phyloP scores from a whole-genome alignment of 2,113 vertebrate genomes.

The Petroica traversi region DNA sequence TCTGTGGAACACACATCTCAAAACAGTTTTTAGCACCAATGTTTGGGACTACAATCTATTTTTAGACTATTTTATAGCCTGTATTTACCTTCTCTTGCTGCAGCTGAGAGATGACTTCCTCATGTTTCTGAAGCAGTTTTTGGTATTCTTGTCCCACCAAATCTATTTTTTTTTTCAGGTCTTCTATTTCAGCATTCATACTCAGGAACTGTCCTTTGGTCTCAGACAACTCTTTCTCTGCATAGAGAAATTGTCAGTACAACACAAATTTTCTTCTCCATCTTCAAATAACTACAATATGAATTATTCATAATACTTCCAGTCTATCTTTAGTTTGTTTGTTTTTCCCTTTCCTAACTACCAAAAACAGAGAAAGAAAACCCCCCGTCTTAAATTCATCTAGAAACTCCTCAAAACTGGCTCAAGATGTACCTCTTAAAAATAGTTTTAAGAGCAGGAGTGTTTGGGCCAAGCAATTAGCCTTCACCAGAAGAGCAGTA shows the following conservation, averaged over 20 bases:
- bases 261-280: neutral
- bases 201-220: conserved; percentile 66
- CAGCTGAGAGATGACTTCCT: conserved; percentile 68
- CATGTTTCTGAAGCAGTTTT: conserved; percentile 75
- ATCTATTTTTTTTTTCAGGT: conserved; percentile 70
- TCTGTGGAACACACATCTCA: neutral
- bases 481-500: neutral
- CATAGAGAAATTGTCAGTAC: neutral
- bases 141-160: conserved; percentile 66
- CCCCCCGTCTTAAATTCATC: neutral
- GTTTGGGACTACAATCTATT: neutral
- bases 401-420: neutral
- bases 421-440: fast-evolving
- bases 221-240: conserved; percentile 62
- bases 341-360: neutral
- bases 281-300: neutral
- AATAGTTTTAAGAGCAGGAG: neutral
- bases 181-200: conserved; percentile 75
- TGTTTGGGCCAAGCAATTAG: neutral
- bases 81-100: conserved; percentile 82
- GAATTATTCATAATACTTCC: neutral
- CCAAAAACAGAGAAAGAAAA: neutral
- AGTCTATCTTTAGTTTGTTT: neutral
- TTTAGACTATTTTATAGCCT: neutral
- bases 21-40: neutral